Percentiles rank a stretch among this genome's conserved stretches.
phyloP scores from a whole-genome alignment of 2,888 invertebrate genomes.

The Idaea dimidiata region DNA sequence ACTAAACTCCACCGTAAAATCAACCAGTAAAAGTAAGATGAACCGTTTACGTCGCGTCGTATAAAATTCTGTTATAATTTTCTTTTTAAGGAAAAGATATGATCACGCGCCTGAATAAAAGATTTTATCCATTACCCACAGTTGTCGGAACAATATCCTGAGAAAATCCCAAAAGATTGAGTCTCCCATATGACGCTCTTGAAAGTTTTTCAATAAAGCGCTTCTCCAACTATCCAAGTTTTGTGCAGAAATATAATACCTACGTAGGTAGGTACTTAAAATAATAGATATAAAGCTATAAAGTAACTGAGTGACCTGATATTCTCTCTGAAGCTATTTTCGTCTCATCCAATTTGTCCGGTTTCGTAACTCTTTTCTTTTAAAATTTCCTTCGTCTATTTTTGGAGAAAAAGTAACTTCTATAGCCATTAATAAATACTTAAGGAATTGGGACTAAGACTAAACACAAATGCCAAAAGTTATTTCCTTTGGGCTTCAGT shows the following conservation, averaged over 20 bases:
- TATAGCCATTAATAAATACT: neutral
- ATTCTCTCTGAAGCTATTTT: neutral
- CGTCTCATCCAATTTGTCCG: slow-evolving; percentile 3
- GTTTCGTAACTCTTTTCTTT: neutral
- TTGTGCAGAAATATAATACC: slow-evolving; percentile 7
- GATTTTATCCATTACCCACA: slow-evolving; percentile 1
- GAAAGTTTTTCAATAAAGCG: slow-evolving; percentile 18
- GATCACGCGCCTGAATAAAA: neutral
- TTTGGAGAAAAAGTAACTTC: neutral
- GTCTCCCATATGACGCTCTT: slow-evolving; percentile 5
- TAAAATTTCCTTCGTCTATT: neutral
- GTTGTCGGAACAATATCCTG: slow-evolving; percentile 7
- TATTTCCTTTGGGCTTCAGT: neutral
- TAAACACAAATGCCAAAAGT: neutral
- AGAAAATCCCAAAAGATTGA: slow-evolving; percentile 8
- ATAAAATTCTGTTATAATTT: neutral
- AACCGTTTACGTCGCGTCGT: neutral
- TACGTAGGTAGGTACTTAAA: neutral
- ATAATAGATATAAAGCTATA: neutral
- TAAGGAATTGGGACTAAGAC: neutral
- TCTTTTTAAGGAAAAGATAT: neutral
- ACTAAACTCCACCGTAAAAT: neutral
- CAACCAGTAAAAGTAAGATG: neutral
- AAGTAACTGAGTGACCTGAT: slow-evolving; percentile 2
- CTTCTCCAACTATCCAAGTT: slow-evolving; percentile 11